phyloP scores from a whole-genome alignment of 2,888 invertebrate species.

The Gisinianus flammeolus region DNA sequence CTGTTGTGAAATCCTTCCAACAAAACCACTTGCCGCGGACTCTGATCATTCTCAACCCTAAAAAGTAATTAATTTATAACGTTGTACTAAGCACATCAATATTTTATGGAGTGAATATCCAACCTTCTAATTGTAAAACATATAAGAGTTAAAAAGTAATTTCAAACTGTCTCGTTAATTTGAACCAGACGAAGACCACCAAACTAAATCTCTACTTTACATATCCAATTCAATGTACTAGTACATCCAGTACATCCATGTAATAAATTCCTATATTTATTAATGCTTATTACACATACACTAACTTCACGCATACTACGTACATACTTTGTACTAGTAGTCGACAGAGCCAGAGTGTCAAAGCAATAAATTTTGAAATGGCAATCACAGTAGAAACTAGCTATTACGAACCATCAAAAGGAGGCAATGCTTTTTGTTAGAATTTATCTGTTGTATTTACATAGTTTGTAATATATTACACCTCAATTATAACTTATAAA shows the following conservation, averaged over 20 bases:
- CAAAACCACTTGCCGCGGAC: conserved; percentile 51
- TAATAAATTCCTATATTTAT: background rate
- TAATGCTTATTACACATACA: background rate
- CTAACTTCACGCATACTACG: background rate
- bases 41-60: conserved; percentile 43
- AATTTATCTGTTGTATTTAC: no score
- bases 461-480: no score
- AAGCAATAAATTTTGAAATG: background rate
- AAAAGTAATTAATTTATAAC: background rate
- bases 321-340: background rate
- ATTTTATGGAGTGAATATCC: background rate
- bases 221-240: background rate
- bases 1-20: conserved; percentile 54
- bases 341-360: background rate
- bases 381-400: background rate
- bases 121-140: background rate
- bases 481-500: no score
- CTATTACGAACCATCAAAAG: no score
- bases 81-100: background rate
- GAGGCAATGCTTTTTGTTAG: no score
- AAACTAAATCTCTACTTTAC: no score
- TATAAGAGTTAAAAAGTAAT: background rate
- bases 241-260: background rate
- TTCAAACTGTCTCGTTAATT: background rate
- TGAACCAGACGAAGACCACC: background rate